These are phyloP conservation scores for Platygyra sinensis DNA, from an alignment of 64 coral and sea anemone genomes.

Conservation along the genomic window DNA sequence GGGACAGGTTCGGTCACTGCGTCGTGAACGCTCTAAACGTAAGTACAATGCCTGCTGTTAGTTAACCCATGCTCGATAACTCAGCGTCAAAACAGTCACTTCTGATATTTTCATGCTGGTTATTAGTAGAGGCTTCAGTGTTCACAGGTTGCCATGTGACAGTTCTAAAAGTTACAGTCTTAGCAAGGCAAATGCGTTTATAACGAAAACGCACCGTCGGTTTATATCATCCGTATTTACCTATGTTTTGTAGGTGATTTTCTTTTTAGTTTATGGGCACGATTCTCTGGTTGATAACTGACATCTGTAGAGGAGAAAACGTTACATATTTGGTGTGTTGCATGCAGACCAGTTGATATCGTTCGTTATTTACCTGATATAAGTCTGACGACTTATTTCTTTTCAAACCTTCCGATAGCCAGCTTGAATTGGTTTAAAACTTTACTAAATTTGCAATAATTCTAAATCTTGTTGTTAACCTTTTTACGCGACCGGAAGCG, in stretches of 20 bases:
- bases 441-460: neutral
- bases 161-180: neutral
- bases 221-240: neutral
- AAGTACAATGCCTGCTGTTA: neutral
- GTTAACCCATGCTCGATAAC: neutral
- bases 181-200: neutral
- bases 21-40: neutral
- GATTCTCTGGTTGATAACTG: neutral
- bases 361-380: neutral
- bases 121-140: neutral
- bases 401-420: neutral
- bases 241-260: neutral
- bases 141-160: neutral
- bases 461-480: neutral
- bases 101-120: neutral
- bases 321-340: neutral
- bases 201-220: neutral
- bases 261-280: neutral
- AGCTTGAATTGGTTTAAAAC: neutral
- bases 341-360: neutral
- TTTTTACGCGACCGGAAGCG: neutral
- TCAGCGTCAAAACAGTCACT: neutral
- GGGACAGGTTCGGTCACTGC: neutral
- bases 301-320: neutral
- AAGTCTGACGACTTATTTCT: neutral